Percentiles rank a stretch among this genome's conserved stretches.
phyloP scores from a whole-genome alignment of 1,140 invertebrate genomes.

The Harpegnathos saltator region DNA sequence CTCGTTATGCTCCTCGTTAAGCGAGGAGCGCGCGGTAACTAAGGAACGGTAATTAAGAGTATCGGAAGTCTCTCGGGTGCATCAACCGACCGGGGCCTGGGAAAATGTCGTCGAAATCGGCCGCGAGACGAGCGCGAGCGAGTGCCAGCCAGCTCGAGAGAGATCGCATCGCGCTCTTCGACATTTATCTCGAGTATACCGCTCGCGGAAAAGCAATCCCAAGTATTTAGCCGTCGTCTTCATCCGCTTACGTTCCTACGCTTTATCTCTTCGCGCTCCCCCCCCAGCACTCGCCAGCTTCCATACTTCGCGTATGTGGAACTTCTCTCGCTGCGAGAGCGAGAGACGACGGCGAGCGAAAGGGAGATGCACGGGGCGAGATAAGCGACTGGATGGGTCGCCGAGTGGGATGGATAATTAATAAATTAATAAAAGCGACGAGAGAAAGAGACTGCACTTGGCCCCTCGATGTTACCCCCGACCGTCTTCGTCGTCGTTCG shows the following conservation, averaged over 20 bases:
- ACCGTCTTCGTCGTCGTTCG: no score
- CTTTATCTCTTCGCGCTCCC: background rate
- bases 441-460: no score
- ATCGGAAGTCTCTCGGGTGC: constrained; percentile 9
- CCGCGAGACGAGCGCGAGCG: background rate
- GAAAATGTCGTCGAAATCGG: constrained; percentile 14
- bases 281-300: no score
- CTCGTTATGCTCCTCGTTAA: constrained; percentile 62
- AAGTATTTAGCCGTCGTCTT: background rate
- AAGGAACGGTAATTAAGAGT: constrained; percentile 22
- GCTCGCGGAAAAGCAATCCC: background rate
- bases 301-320: no score
- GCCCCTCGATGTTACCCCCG: no score
- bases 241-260: background rate
- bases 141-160: background rate
- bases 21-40: background rate
- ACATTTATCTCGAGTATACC: background rate
- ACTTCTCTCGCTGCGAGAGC: no score
- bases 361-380: no score
- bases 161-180: background rate
- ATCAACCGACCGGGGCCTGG: constrained; percentile 3
- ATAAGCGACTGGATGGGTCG: no score
- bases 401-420: no score
- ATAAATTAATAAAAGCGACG: no score
- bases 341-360: no score